Conservation (phyloP, 2,113 vertebrate genomes). For the Larimichthys polyactis region DNA sequence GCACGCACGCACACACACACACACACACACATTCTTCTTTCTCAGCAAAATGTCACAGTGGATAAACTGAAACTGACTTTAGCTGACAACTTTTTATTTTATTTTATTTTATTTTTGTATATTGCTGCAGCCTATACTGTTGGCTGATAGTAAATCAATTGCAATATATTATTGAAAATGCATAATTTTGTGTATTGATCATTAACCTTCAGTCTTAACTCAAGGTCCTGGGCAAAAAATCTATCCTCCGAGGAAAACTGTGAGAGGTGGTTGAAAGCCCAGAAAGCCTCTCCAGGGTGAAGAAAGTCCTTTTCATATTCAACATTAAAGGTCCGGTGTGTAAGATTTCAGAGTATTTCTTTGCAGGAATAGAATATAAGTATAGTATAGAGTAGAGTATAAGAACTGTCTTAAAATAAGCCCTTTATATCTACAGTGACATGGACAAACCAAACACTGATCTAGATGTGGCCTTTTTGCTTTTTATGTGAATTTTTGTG, state of each 20-base stretch:
- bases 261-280: not conserved
- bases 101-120: not conserved
- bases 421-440: too few relatives aligned
- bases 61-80: not conserved
- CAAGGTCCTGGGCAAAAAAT: not conserved
- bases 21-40: conserved; percentile 4
- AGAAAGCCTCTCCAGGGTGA: not conserved
- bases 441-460: too few relatives aligned
- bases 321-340: not conserved
- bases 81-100: not conserved
- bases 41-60: conserved; percentile 1
- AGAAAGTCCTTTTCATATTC: not conserved
- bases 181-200: too few relatives aligned
- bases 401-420: too few relatives aligned
- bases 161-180: not conserved
- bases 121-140: not conserved
- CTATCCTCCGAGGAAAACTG: not conserved
- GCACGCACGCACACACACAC: not conserved
- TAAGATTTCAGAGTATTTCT: too few relatives aligned
- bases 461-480: too few relatives aligned
- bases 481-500: too few relatives aligned
- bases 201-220: not conserved
- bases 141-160: not conserved
- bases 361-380: too few relatives aligned
- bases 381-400: too few relatives aligned